Evolutionary conservation across 2,797 vertebrate species (phyloP).

Genomic region (Vultur gryphus): DNA sequence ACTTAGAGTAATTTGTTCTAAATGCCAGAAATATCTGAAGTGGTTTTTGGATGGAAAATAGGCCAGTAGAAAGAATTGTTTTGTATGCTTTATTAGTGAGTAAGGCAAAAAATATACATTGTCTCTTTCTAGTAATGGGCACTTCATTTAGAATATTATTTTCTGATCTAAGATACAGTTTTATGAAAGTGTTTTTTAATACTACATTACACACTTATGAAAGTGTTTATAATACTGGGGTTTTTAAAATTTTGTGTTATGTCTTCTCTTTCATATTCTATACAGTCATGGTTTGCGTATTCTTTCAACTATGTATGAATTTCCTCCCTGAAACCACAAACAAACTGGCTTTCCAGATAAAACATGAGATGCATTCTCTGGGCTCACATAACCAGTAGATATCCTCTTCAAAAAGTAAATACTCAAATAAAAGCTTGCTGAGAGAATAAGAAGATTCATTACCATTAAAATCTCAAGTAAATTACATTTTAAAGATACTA

Average conservation of each 20-base stretch:
- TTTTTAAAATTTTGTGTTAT: fast-evolving
- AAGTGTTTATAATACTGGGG: neutral
- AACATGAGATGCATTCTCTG: neutral
- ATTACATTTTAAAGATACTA: neutral
- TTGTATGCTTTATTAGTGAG: neutral
- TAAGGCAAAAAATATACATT: neutral
- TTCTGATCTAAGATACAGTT: neutral
- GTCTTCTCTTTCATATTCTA: neutral
- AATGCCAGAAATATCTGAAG: neutral
- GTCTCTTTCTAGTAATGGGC: neutral
- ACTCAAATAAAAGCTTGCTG: neutral
- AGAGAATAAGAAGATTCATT: neutral
- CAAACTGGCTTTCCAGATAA: neutral
- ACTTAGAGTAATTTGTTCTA: neutral
- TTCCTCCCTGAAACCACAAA: neutral
- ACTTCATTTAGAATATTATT: neutral
- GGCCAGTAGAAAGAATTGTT: neutral
- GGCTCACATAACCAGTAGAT: neutral
- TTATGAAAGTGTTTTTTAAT: neutral
- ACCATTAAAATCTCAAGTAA: neutral
- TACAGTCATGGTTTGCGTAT: neutral
- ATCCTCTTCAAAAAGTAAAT: neutral
- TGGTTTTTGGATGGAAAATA: neutral
- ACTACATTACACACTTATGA: neutral
- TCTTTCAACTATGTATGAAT: neutral